Evolutionary conservation across 2,888 invertebrate species (phyloP).

Genomic region (Leptinotarsa peninsularis): DNA sequence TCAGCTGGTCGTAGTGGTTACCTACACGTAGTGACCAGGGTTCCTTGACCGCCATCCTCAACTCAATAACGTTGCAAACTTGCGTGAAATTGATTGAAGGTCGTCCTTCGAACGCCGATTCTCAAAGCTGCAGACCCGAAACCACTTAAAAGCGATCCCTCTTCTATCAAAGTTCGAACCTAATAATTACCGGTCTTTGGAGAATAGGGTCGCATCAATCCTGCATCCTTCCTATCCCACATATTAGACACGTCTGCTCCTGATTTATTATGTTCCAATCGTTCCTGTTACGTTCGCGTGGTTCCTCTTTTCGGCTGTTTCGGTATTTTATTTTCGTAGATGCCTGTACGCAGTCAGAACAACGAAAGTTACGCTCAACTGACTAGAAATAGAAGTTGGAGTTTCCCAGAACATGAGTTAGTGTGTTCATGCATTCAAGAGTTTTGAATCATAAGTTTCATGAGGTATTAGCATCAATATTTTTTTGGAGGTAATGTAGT

Average conservation of each 20-base stretch:
- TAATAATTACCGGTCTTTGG: constrained; percentile 31
- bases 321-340: constrained; percentile 17
- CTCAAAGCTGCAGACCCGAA: constrained; percentile 24
- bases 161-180: constrained; percentile 30
- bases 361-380: constrained; percentile 1
- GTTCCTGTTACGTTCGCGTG: constrained; percentile 18
- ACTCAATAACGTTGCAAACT: constrained; percentile 19
- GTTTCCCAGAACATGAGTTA: background rate
- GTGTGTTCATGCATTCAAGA: no score
- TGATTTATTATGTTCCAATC: constrained; percentile 35
- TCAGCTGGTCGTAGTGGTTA: background rate
- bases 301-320: constrained; percentile 18
- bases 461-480: no score
- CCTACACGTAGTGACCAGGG: constrained; percentile 9
- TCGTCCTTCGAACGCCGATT: constrained; percentile 13
- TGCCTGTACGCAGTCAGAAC: constrained; percentile 8
- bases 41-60: constrained; percentile 12
- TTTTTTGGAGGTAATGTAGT: no score
- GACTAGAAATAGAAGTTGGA: constrained; percentile 1
- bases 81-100: constrained; percentile 23
- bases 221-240: constrained; percentile 16
- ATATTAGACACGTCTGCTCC: constrained; percentile 28
- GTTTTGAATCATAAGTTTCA: no score
- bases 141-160: constrained; percentile 30
- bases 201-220: constrained; percentile 21